Base-by-base conservation (phyloP, 2,113 vertebrate genomes). In the Dasyurus viverrinus region DNA sequence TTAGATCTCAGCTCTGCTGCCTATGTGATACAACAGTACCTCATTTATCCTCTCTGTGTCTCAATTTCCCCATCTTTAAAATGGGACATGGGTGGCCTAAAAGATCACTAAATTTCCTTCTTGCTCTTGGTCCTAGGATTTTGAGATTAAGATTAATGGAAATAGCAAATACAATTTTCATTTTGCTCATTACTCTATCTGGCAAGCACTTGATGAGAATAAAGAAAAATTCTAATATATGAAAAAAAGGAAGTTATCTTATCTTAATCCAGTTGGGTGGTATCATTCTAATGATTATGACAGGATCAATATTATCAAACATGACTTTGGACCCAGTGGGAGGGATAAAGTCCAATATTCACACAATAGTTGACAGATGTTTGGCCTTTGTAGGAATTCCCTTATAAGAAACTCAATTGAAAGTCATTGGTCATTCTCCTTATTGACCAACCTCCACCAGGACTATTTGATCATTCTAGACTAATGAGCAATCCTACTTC, bases 161-260 rank as follows among this genome's bases (percentile, higher is more conserved):
- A 96, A 54, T 26, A 76, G 6, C n/a, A 76, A 89, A 25, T 92
- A 90, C 48, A 92, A 90, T 91, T 95, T 47, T 9, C 54, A 90
- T 89, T 93, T 94, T 92, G 27, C 36, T 24, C 55, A 96, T 95
- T 54, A 90, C 30, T 19, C 10, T 92, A 92, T 60, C 92, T 89
- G 50, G 16, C 6, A 84, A 84, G 16, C 1, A 48, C 14, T 25
- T 14, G 84, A 0, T 89, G 2, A 27, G 54, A 95, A 93, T 95
- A 97, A 96, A 47, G 10, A 36, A 47, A n/a, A 92, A 0, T 95
- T 97, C 93, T 97, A 50, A 14, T 54, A 55, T 93, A 25, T 90
- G 76, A 95, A 89, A 4, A 0, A 91, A n/a, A 90, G n/a, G 90
- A 94, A 93, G 3, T 48, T 12, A 27, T 0, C 2, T 90, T 48